These are phyloP conservation scores for Lanius ludovicianus DNA, from an alignment of 2,113 vertebrate genomes.

Conservation along the genomic window DNA sequence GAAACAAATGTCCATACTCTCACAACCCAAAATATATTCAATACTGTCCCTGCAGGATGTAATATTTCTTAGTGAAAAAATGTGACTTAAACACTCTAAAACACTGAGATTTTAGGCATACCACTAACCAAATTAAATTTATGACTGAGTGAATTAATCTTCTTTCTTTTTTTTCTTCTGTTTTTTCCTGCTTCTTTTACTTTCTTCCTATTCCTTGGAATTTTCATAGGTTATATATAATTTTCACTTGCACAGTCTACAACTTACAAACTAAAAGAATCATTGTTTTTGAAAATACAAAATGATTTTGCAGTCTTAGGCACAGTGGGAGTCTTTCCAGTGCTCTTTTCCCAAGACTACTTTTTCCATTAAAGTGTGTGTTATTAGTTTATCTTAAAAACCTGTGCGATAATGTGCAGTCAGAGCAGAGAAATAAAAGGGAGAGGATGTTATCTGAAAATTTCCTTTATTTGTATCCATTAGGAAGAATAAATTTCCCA, in stretches of 20 bases:
- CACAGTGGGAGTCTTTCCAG: not conserved
- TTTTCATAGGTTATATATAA: not conserved
- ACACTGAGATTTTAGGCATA: not conserved
- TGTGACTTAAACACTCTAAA: not conserved
- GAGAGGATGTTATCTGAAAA: not conserved
- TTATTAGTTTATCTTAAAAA: not conserved
- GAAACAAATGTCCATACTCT: not conserved
- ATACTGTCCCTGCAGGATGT: rapidly evolving
- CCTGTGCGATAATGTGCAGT: not conserved
- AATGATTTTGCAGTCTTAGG: not conserved
- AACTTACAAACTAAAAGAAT: not conserved
- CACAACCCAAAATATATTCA: not conserved
- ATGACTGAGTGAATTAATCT: not conserved
- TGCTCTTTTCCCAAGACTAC: not conserved
- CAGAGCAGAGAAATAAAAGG: not conserved
- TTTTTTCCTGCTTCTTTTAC: not conserved
- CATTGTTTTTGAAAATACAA: not conserved
- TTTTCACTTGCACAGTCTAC: not conserved
- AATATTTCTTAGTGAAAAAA: not conserved
- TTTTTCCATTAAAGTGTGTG: not conserved
- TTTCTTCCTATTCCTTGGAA: not conserved
- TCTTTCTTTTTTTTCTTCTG: not conserved
- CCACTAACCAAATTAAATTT: not conserved
- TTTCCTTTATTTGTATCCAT: not conserved
- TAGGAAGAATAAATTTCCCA: not conserved